Percentiles rank a stretch among this genome's conserved stretches.
These are phyloP conservation scores for Nineta flava DNA, from an alignment of 2,888 invertebrate species.

Conservation along the genomic window DNA sequence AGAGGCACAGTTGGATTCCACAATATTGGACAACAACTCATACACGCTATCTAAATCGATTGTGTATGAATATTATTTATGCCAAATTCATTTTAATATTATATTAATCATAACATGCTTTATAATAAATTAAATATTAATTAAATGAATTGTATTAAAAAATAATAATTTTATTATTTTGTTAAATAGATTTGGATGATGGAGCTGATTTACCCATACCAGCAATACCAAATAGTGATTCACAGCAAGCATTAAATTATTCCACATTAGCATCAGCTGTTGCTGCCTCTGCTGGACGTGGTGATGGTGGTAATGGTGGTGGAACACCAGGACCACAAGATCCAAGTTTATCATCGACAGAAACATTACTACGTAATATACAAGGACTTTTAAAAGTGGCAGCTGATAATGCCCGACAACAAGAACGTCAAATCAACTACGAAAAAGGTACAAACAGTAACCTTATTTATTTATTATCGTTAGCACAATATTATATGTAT, in stretches of 20 bases:
- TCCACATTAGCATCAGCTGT: slow-evolving; percentile 53
- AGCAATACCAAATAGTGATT: slow-evolving; percentile 34
- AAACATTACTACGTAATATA: slow-evolving; percentile 86
- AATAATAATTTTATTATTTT: too few species aligned
- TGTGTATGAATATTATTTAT: too few species aligned
- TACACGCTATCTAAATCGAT: too few species aligned
- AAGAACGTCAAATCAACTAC: slow-evolving; percentile 88
- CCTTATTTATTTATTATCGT: slow-evolving; percentile 30
- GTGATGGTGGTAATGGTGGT: slow-evolving; percentile 20
- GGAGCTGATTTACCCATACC: slow-evolving; percentile 48
- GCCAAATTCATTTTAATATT: too few species aligned
- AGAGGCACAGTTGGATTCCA: too few species aligned
- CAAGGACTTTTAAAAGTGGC: slow-evolving; percentile 92
- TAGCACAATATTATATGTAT: slow-evolving; percentile 31
- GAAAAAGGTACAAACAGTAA: slow-evolving; percentile 73
- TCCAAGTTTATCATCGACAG: slow-evolving; percentile 64
- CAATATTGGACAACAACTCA: too few species aligned
- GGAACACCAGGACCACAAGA: slow-evolving; percentile 37
- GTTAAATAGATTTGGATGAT: slow-evolving; percentile 50
- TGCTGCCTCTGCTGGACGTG: slow-evolving; percentile 30
- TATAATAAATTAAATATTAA: too few species aligned
- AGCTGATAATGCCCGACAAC: slow-evolving; percentile 92
- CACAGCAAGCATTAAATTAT: slow-evolving; percentile 63
- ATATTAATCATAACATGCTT: too few species aligned
- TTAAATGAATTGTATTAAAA: too few species aligned